These are phyloP conservation scores for Urocynchramus pylzowi DNA, from an alignment of 2,113 vertebrate genomes.

Conservation along the genomic window DNA sequence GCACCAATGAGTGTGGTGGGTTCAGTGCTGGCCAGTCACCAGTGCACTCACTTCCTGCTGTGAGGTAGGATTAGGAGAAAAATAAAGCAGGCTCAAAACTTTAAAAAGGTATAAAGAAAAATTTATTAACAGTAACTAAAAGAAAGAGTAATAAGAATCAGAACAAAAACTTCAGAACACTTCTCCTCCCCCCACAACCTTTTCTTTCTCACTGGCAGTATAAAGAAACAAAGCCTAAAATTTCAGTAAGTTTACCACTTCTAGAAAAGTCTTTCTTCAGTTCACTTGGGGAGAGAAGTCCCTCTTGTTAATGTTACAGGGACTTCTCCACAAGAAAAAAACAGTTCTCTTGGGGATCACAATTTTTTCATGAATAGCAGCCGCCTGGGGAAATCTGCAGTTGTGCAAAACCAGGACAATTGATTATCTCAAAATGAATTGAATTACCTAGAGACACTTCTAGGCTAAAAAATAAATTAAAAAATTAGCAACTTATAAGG, in stretches of 20 bases:
- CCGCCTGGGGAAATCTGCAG: neutral
- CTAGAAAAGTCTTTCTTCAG: neutral
- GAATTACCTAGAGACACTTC: neutral
- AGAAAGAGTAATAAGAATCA: neutral
- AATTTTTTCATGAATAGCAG: neutral
- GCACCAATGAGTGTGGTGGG: neutral
- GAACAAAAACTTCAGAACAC: neutral
- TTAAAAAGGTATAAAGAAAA: neutral
- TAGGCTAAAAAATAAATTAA: neutral
- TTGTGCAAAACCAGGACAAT: neutral
- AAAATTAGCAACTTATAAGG: neutral
- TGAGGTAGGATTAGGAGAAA: neutral
- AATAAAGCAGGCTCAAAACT: neutral
- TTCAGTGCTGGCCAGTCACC: neutral
- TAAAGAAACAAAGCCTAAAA: neutral
- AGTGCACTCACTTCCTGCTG: neutral
- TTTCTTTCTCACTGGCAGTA: neutral
- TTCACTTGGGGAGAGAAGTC: neutral
- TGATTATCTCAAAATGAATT: neutral
- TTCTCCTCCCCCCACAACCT: neutral
- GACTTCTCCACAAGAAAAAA: neutral
- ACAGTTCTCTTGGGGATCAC: neutral
- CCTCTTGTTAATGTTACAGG: neutral
- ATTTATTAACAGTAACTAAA: neutral
- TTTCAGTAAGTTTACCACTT: neutral